phyloP scores from a whole-genome alignment of 2,797 vertebrate species.

The Oophaga sylvatica region DNA sequence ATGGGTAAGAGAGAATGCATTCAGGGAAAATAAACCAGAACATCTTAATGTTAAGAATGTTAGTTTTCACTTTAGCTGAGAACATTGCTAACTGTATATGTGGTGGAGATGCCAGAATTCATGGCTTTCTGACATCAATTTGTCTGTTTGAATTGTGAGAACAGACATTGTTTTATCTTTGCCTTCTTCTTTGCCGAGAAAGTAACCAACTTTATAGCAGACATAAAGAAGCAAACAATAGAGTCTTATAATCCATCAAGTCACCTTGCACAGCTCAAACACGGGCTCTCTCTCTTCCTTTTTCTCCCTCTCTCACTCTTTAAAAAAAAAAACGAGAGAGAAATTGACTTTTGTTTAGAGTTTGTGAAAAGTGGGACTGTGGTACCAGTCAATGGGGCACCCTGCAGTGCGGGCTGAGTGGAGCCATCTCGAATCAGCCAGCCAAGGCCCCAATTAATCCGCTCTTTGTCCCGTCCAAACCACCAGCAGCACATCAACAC shows the following conservation, averaged over 20 bases:
- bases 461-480: slow-evolving; percentile 88
- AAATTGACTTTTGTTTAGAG: slow-evolving; percentile 99
- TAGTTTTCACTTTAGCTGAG: background rate
- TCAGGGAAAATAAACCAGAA: background rate
- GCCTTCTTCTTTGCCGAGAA: slow-evolving; percentile 65
- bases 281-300: slow-evolving; percentile 64
- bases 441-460: slow-evolving; percentile 99
- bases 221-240: slow-evolving; percentile 71
- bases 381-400: slow-evolving; percentile 98
- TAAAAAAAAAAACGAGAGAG: slow-evolving; percentile 81
- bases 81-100: background rate
- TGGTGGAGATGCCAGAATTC: background rate
- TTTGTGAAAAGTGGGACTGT: slow-evolving; percentile 99
- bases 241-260: slow-evolving; percentile 80
- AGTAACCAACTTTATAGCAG: slow-evolving; percentile 71
- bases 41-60: background rate
- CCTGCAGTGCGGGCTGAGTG: slow-evolving; percentile 97
- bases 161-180: slow-evolving; percentile 42
- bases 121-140: slow-evolving; percentile 16
- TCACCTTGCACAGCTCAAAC: slow-evolving; percentile 93
- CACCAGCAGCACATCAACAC: slow-evolving; percentile 96
- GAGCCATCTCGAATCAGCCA: slow-evolving; percentile 99
- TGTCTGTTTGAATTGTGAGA: background rate
- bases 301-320: slow-evolving; percentile 66
- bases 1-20: background rate